A percentile compares a stretch with the other conserved stretches of the same genome.
These are phyloP conservation scores for Pararge aegeria DNA, from an alignment of 1,140 invertebrate genomes.

Conservation along the genomic window DNA sequence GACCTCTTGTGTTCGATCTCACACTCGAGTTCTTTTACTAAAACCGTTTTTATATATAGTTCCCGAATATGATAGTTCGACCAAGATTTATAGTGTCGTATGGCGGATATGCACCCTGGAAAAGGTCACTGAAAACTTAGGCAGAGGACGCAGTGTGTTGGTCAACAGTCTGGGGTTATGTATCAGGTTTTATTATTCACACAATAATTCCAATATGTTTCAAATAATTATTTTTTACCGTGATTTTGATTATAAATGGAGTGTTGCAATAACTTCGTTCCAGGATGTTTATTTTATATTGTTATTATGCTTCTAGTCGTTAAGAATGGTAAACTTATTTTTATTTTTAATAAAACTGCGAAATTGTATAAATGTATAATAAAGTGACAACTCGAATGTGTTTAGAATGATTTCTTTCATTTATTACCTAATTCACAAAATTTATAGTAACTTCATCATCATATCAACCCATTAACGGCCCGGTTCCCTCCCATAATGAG, in stretches of 20 bases:
- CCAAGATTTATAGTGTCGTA: no score
- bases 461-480: no score
- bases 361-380: not conserved
- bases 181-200: no score
- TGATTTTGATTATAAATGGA: not conserved
- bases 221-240: not conserved
- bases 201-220: not conserved
- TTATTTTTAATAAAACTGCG: not conserved
- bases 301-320: constrained; percentile 14
- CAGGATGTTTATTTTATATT: constrained; percentile 3
- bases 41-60: no score
- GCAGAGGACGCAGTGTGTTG: no score
- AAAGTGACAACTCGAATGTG: not conserved
- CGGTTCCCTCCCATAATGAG: no score
- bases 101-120: no score
- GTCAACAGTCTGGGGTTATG: no score
- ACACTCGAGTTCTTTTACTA: no score
- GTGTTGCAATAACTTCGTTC: not conserved
- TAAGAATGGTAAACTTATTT: not conserved
- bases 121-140: no score
- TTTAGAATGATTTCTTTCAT: not conserved
- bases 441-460: not conserved
- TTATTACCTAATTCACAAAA: not conserved
- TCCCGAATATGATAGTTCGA: no score
- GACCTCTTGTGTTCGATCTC: no score